phyloP scores from a whole-genome alignment of 2,888 invertebrate genomes.

The Dioctria rufipes region DNA sequence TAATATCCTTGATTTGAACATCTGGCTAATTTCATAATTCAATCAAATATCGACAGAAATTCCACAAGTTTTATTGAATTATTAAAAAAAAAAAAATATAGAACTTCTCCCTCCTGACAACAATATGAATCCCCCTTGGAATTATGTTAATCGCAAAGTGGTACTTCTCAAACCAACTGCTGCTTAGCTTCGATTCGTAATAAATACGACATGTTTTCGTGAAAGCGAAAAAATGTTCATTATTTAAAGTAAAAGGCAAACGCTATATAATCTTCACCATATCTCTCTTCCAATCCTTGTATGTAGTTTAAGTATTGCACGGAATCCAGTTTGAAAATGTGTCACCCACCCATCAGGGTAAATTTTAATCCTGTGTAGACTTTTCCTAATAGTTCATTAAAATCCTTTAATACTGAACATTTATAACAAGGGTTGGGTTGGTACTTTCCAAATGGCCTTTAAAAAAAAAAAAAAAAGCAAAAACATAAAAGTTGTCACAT shows the following conservation, averaged over 20 bases:
- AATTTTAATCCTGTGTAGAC: background rate
- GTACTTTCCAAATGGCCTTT: background rate
- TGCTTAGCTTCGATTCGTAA: background rate
- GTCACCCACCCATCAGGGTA: background rate
- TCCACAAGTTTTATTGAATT: conserved; percentile 41
- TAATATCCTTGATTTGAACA: background rate
- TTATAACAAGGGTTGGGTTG: background rate
- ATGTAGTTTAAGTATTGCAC: background rate
- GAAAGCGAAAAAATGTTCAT: background rate
- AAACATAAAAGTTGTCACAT: background rate
- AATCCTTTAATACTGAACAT: background rate
- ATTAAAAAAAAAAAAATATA: conserved; percentile 15
- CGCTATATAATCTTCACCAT: background rate
- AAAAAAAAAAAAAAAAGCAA: background rate
- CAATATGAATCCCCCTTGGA: background rate
- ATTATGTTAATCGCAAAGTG: background rate
- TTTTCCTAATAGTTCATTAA: conserved; percentile 10
- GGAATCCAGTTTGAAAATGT: background rate
- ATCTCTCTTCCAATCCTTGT: background rate
- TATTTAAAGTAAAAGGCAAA: background rate
- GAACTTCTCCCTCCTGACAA: background rate
- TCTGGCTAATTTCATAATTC: conserved; percentile 35
- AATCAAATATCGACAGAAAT: conserved; percentile 22
- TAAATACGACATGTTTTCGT: background rate
- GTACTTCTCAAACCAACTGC: background rate